phyloP scores from a whole-genome alignment of 2,113 vertebrate species.

The Amphiprion ocellaris region DNA sequence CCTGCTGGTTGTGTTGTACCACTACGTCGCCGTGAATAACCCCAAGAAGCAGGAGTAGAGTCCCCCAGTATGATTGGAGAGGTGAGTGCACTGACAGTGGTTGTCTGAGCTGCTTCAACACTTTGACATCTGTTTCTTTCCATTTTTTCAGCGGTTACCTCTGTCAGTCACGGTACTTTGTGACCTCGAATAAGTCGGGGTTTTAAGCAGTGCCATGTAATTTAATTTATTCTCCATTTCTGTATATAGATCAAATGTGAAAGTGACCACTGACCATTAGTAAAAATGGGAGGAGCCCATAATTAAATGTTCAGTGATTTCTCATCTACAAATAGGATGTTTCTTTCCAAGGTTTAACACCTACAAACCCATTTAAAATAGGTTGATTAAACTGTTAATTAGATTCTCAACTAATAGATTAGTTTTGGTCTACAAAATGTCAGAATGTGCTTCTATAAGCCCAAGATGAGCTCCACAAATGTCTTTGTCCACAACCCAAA shows the following conservation, averaged over 20 bases:
- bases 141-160: too few species aligned
- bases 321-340: not conserved
- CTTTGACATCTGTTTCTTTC: not conserved
- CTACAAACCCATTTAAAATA: not conserved
- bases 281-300: not conserved
- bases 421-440: too few species aligned
- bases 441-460: too few species aligned
- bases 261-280: not conserved
- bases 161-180: not conserved
- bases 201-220: not conserved
- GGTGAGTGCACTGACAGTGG: constrained; percentile 16
- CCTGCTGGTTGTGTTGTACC: constrained; percentile 95
- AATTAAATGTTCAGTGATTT: not conserved
- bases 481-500: too few species aligned
- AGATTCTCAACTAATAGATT: too few species aligned
- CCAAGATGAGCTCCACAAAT: too few species aligned
- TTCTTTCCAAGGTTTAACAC: not conserved
- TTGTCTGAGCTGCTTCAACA: not conserved
- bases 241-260: too few species aligned
- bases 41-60: constrained; percentile 93
- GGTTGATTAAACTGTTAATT: too few species aligned
- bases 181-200: not conserved
- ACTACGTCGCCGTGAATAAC: constrained; percentile 98
- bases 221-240: too few species aligned
- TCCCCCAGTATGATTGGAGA: constrained; percentile 11